Percentiles rank a stretch among this genome's conserved stretches.
Evolutionary conservation across 2,113 vertebrate genomes (phyloP).

Genomic region (Arizona elegans): DNA sequence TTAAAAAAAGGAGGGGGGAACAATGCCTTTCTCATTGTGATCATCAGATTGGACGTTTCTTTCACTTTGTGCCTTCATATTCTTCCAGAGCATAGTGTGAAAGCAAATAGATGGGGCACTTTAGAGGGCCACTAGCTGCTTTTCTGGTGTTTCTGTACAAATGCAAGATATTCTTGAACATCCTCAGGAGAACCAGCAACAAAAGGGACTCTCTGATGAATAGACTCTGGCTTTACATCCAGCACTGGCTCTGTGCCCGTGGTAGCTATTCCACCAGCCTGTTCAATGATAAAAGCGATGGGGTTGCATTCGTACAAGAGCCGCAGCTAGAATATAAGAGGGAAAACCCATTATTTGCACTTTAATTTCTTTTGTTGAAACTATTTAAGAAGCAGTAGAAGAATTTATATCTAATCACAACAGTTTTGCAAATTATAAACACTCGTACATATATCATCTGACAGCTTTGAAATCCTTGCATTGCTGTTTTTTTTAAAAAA

Average conservation of each 20-base stretch:
- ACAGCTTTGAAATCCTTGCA: neutral
- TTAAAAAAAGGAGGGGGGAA: neutral
- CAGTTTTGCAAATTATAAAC: neutral
- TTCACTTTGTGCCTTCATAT: neutral
- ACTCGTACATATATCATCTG: neutral
- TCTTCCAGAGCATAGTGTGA: neutral
- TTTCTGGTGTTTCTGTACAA: slow-evolving; percentile 81
- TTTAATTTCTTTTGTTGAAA: neutral
- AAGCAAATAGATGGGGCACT: neutral
- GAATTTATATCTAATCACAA: neutral
- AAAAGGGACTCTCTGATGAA: slow-evolving; percentile 90
- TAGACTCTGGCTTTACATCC: slow-evolving; percentile 84
- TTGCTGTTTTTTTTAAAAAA: neutral
- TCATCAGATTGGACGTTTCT: neutral
- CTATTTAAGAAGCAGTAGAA: neutral
- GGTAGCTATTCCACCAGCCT: slow-evolving; percentile 90
- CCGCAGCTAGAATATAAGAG: slow-evolving; percentile 76
- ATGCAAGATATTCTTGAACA: slow-evolving; percentile 87
- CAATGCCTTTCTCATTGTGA: neutral
- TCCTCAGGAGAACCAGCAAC: slow-evolving; percentile 89
- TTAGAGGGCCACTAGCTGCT: slow-evolving; percentile 43
- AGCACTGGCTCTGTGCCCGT: slow-evolving; percentile 84
- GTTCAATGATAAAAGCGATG: slow-evolving; percentile 94
- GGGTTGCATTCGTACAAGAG: slow-evolving; percentile 97
- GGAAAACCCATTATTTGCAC: neutral